Conservation (phyloP, 2,113 vertebrate genomes). For the Lamprologus lemairii region DNA sequence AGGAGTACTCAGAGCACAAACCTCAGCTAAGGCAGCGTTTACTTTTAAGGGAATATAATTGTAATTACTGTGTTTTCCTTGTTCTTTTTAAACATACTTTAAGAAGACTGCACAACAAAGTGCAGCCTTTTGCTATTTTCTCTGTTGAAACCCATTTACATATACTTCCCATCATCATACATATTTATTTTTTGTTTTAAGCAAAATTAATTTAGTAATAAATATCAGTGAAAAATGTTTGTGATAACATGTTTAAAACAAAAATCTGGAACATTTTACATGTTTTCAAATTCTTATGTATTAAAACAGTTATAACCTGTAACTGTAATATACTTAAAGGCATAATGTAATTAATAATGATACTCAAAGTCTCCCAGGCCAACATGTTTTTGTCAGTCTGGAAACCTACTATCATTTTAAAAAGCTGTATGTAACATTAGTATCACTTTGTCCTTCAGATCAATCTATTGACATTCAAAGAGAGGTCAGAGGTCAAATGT, state of each 20-base stretch:
- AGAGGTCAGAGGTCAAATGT: not conserved
- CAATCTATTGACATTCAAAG: not conserved
- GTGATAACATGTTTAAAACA: not conserved
- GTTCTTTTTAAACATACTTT: not conserved
- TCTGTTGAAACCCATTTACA: not conserved
- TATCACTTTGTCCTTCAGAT: not conserved
- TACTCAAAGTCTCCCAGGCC: not conserved
- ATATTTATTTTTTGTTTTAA: not conserved
- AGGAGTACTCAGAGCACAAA: not conserved
- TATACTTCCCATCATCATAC: not conserved
- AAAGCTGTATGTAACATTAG: not conserved
- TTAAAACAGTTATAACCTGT: not conserved
- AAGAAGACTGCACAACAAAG: not conserved
- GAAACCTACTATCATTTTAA: not conserved
- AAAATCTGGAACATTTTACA: not conserved
- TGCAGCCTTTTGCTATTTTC: not conserved
- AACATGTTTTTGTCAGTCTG: not conserved
- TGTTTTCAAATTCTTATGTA: not conserved
- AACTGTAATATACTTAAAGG: not conserved
- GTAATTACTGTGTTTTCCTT: not conserved
- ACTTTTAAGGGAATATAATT: not conserved
- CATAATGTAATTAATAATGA: not conserved
- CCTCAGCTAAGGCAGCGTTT: not conserved
- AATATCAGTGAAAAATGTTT: not conserved
- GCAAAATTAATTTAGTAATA: not conserved